Evolutionary conservation across 2,888 invertebrate species (phyloP).

Genomic region (Drosophila borealis): DNA sequence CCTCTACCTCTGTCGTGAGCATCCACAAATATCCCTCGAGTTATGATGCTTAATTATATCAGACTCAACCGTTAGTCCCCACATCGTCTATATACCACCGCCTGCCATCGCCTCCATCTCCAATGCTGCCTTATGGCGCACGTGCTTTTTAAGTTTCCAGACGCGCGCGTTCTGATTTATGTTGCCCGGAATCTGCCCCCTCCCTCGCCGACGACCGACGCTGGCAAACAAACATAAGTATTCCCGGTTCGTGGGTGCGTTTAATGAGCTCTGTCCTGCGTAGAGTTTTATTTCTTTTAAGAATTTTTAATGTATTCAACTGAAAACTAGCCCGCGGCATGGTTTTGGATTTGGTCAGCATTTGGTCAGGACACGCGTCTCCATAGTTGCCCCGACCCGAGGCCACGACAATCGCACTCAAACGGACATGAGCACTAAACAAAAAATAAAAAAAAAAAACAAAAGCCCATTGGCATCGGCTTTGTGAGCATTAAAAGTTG

Average conservation of each 20-base stretch:
- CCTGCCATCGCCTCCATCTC: background rate
- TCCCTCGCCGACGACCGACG: background rate
- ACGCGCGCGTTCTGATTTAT: conserved; percentile 59
- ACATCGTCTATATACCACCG: conserved; percentile 32
- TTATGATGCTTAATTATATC: conserved; percentile 76
- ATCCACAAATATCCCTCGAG: conserved; percentile 70
- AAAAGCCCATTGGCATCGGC: conserved; percentile 42
- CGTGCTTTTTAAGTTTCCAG: conserved; percentile 69
- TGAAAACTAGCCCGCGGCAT: conserved; percentile 66
- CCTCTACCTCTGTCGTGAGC: conserved; percentile 9
- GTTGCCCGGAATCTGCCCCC: conserved; percentile 33
- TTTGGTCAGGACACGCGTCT: conserved; percentile 36
- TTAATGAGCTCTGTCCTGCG: conserved; percentile 52
- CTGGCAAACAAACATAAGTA: conserved; percentile 28
- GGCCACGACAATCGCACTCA: conserved; percentile 5
- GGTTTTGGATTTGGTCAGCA: conserved; percentile 52
- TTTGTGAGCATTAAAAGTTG: conserved; percentile 59
- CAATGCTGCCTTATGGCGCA: conserved; percentile 42
- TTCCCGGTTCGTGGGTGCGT: conserved; percentile 47
- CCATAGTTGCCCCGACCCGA: conserved; percentile 22
- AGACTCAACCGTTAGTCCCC: conserved; percentile 52
- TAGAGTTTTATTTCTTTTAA: conserved; percentile 38
- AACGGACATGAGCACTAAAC: conserved; percentile 26
- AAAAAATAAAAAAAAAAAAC: background rate
- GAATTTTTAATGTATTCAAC: conserved; percentile 68